Evolutionary conservation across 1,140 invertebrate genomes (phyloP), one percentile per base, ranked within the genome.

Genomic region (Portunus trituberculatus): DNA sequence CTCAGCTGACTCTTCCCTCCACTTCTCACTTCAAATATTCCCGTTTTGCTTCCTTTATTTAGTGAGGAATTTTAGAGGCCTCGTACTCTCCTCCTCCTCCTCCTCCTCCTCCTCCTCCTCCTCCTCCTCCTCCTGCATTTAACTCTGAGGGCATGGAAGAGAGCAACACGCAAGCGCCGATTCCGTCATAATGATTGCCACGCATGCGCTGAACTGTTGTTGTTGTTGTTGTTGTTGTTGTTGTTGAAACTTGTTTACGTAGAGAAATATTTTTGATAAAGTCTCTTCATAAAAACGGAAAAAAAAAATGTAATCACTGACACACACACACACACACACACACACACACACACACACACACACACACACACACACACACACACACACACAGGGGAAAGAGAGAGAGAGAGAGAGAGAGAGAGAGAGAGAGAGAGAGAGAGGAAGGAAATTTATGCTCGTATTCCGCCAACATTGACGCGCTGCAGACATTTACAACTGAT

Each of bases 81-180:
- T 76, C 67, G 12, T 10, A 12, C 87, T 31, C 87, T 45, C 87
- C 87, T 32, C 87, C 87, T 32, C 87, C 87, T 88, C 87, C 87
- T 88, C 29, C 87, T 88, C 87, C 29, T 88, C 87, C 87, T 8
- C 52, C 87, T 46, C 87, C 87, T 45, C 87, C 87, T 32, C 87
- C 87, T 32, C 87, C 87, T 88, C 87, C 87, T 8, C 87, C 31
- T 48, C 87, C 7, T 48, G 8, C 87, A n/a, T 76, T n/a, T n/a
- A n/a, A 20, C n/a, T n/a, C 67, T 76, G n/a, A 59, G 16, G 52
- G 16, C 3, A 59, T 59, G 52, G 52, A 59, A 10, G 52, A 59
- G 16, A 20, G 52, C 52, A 59, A 59, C 52, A 76, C 67, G 67
- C 67, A n/a, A 20, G 67, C 67, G 67, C 67, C 20, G 67, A 76